These are phyloP conservation scores for Pandemis corylana DNA, from an alignment of 2,888 invertebrate species.

Conservation along the genomic window DNA sequence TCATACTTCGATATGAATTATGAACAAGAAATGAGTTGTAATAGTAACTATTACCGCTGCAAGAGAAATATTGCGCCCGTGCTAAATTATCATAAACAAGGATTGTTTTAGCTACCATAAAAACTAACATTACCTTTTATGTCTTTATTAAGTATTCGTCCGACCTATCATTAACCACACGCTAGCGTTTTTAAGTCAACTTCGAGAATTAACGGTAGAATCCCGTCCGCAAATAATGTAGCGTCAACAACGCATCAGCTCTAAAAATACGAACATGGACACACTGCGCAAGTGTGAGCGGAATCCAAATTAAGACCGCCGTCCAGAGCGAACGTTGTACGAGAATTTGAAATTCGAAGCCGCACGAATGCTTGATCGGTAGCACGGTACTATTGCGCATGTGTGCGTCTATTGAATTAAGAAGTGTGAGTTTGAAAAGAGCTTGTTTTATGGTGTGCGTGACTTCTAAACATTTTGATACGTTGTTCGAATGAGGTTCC, in stretches of 20 bases:
- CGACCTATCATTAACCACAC: slow-evolving; percentile 48
- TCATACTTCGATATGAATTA: not conserved
- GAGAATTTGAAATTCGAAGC: slow-evolving; percentile 58
- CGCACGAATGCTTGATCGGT: slow-evolving; percentile 45
- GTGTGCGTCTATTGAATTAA: slow-evolving; percentile 45
- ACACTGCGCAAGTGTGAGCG: slow-evolving; percentile 59
- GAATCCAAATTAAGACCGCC: slow-evolving; percentile 69
- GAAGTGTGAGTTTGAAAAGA: slow-evolving; percentile 40
- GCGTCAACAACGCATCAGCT: slow-evolving; percentile 70
- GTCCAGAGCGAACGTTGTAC: slow-evolving; percentile 44
- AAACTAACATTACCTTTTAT: slow-evolving; percentile 57
- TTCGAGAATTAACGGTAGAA: slow-evolving; percentile 60
- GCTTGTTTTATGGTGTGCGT: slow-evolving; percentile 50
- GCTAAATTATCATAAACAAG: slow-evolving; percentile 26
- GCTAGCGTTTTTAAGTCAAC: slow-evolving; percentile 41
- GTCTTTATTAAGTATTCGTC: slow-evolving; percentile 46
- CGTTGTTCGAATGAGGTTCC: slow-evolving; percentile 74
- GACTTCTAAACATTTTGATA: slow-evolving; percentile 60
- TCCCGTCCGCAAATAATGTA: slow-evolving; percentile 54
- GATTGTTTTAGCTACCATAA: slow-evolving; percentile 48
- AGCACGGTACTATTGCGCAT: slow-evolving; percentile 41
- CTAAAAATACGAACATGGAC: slow-evolving; percentile 73
- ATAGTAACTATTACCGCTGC: not conserved
- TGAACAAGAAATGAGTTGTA: not conserved
- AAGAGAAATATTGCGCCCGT: slow-evolving; percentile 7